Evolutionary conservation across 2,797 vertebrate species (phyloP).

Genomic region (Neosilurus hyrtlii): DNA sequence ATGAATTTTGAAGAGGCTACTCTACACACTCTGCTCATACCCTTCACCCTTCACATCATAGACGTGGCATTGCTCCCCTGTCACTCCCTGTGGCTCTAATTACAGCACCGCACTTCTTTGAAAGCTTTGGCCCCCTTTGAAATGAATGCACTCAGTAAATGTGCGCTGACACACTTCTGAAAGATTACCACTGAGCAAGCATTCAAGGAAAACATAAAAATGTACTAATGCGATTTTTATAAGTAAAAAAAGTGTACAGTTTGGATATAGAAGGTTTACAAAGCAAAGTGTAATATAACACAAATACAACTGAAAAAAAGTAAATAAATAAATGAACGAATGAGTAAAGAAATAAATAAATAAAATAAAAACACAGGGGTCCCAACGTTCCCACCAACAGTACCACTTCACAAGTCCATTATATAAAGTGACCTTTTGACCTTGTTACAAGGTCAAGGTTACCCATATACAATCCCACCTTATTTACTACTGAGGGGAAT

Average conservation of each 20-base stretch:
- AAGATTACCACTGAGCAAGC: not conserved
- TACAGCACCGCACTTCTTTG: slow-evolving; percentile 18
- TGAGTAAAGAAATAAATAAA: no score
- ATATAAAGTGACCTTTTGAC: no score
- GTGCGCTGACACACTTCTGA: not conserved
- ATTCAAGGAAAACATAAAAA: not conserved
- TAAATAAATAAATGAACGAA: no score
- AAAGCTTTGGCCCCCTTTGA: slow-evolving; percentile 23
- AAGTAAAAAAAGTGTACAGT: not conserved
- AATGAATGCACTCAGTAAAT: slow-evolving; percentile 20
- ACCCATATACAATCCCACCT: no score
- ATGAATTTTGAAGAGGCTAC: slow-evolving; percentile 19
- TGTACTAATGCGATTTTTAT: not conserved
- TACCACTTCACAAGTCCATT: no score
- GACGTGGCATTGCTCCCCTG: slow-evolving; percentile 15
- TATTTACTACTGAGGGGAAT: no score
- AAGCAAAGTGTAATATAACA: not conserved
- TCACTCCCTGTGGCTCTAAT: slow-evolving; percentile 36
- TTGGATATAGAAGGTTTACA: not conserved
- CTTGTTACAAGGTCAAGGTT: no score
- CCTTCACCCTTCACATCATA: slow-evolving; percentile 15
- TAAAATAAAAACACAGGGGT: no score
- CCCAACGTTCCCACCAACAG: no score
- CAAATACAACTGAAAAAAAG: not conserved
- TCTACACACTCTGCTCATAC: slow-evolving; percentile 30